These are phyloP conservation scores for Xyrauchen texanus DNA, from an alignment of 2,113 vertebrate genomes.

Conservation along the genomic window DNA sequence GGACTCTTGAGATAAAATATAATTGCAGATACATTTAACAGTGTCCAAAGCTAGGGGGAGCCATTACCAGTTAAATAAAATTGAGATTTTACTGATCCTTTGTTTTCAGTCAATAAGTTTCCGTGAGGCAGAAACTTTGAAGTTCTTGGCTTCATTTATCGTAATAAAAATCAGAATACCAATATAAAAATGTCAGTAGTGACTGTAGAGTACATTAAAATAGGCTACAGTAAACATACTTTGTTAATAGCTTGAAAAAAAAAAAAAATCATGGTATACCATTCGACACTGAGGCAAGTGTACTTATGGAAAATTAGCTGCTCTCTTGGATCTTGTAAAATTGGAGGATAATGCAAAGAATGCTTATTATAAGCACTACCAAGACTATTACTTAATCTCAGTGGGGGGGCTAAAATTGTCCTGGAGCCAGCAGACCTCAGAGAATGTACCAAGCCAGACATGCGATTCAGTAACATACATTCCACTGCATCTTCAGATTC, in stretches of 20 bases:
- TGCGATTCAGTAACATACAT: slow-evolving; percentile 20
- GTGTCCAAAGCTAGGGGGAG: background rate
- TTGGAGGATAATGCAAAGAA: background rate
- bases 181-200: background rate
- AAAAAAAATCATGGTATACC: too few species aligned
- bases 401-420: slow-evolving; percentile 16
- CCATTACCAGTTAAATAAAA: background rate
- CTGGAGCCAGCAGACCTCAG: background rate
- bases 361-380: slow-evolving; percentile 3
- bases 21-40: background rate
- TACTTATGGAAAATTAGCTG: background rate
- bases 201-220: background rate
- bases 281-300: too few species aligned
- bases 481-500: background rate
- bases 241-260: too few species aligned
- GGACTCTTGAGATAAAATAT: background rate
- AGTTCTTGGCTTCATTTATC: background rate
- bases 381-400: slow-evolving; percentile 11
- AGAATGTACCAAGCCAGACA: slow-evolving; percentile 43
- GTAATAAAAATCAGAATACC: too few species aligned
- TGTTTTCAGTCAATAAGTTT: background rate
- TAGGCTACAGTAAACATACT: background rate
- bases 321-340: background rate
- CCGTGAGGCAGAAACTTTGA: background rate
- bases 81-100: too few species aligned